Conservation (phyloP, 2,888 invertebrate genomes). For the Apamea anceps region DNA sequence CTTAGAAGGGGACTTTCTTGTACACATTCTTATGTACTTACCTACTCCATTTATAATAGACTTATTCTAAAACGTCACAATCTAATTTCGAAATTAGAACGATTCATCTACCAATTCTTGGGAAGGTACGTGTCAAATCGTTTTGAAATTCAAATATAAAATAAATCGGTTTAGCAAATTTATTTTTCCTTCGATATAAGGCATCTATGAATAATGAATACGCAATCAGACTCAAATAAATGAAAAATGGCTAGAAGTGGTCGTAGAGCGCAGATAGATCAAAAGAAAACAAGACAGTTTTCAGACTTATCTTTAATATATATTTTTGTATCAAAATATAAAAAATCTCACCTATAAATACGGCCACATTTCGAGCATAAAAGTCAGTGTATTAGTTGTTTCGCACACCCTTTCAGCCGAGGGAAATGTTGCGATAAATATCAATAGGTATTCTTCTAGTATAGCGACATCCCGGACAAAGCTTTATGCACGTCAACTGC, state of each 20-base stretch:
- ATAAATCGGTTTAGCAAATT: constrained; percentile 38
- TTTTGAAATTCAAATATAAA: constrained; percentile 49
- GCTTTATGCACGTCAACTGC: constrained; percentile 68
- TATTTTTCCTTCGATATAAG: constrained; percentile 34
- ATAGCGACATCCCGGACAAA: constrained; percentile 66
- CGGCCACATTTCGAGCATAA: constrained; percentile 25
- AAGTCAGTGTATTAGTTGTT: constrained; percentile 55
- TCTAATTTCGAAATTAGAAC: constrained; percentile 36
- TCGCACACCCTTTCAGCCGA: constrained; percentile 55
- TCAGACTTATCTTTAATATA: constrained; percentile 4
- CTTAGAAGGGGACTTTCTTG: constrained; percentile 50
- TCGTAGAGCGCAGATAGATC: constrained; percentile 5
- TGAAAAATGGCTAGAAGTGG: constrained; percentile 27
- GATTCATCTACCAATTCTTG: constrained; percentile 22
- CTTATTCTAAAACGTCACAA: background rate
- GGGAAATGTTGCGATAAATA: constrained; percentile 62
- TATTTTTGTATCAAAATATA: constrained; percentile 8
- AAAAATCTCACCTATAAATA: constrained; percentile 2
- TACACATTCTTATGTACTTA: constrained; percentile 38
- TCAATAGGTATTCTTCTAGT: constrained; percentile 66
- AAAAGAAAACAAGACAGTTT: constrained; percentile 21
- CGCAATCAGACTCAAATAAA: constrained; percentile 33
- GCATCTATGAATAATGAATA: constrained; percentile 49
- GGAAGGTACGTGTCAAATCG: constrained; percentile 21
- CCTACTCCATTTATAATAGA: constrained; percentile 12